These are phyloP conservation scores for Diadophis punctatus DNA, from an alignment of 2,113 vertebrate species.

Conservation along the genomic window DNA sequence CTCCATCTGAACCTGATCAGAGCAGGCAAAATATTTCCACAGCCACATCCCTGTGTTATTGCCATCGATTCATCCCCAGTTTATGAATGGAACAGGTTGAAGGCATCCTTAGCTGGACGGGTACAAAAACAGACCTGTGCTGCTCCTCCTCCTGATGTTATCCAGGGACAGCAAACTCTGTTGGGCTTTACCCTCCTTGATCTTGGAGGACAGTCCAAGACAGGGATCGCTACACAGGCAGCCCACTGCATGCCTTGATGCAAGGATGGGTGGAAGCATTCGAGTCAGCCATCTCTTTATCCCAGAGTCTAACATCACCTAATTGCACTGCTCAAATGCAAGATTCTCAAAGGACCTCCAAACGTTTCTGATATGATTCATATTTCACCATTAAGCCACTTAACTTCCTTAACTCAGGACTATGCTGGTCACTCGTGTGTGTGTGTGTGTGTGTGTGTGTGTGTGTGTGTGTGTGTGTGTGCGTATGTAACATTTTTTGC, in stretches of 20 bases:
- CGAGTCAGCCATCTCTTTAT: neutral
- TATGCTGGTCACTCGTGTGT: neutral
- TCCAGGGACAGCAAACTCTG: neutral
- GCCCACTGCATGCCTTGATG: neutral
- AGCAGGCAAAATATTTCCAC: neutral
- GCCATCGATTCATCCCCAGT: neutral
- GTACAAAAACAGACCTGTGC: neutral
- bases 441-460: too few relatives aligned
- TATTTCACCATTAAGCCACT: neutral
- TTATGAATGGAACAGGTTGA: neutral
- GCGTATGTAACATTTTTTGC: too few relatives aligned
- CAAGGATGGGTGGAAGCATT: neutral
- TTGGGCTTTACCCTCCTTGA: neutral
- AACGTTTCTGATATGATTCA: neutral
- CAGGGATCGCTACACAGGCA: neutral
- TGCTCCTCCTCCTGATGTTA: neutral
- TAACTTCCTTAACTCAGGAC: neutral
- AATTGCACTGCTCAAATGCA: neutral
- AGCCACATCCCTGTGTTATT: neutral
- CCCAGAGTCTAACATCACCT: neutral
- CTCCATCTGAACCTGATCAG: neutral
- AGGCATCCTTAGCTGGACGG: neutral
- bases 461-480: too few relatives aligned
- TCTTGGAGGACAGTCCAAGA: neutral
- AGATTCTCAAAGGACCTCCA: neutral